phyloP scores from a whole-genome alignment of 2,888 invertebrate genomes.

The Dendrolimus pini region DNA sequence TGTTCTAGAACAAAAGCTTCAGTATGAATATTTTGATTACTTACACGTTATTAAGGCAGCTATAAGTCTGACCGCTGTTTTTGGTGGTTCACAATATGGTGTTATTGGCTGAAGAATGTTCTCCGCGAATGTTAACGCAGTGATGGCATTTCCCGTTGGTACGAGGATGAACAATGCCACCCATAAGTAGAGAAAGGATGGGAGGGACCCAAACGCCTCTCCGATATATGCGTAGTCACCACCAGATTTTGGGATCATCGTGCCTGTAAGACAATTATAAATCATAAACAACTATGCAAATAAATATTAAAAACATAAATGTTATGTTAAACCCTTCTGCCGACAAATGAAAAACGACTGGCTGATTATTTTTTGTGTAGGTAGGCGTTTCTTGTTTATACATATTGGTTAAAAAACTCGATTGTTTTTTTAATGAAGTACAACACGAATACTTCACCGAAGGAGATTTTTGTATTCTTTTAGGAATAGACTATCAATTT shows the following conservation, averaged over 20 bases:
- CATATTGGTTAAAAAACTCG: no score
- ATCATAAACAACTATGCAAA: no score
- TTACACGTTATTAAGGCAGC: slow-evolving; percentile 93
- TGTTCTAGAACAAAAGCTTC: no score
- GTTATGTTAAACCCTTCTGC: no score
- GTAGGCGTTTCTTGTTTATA: no score
- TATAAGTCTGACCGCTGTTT: slow-evolving; percentile 87
- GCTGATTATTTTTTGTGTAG: no score
- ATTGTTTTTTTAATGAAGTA: no score
- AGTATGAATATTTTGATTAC: slow-evolving; percentile 32
- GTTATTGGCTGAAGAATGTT: slow-evolving; percentile 93
- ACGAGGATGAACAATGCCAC: slow-evolving; percentile 93
- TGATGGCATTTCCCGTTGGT: slow-evolving; percentile 96
- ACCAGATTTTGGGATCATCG: slow-evolving; percentile 96
- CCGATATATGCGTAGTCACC: slow-evolving; percentile 97
- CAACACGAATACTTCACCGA: no score
- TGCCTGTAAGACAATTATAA: slow-evolving; percentile 77
- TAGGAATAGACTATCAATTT: no score
- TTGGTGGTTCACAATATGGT: slow-evolving; percentile 90
- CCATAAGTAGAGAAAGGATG: slow-evolving; percentile 96
- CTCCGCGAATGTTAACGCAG: slow-evolving; percentile 94
- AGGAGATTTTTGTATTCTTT: no score
- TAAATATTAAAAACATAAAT: no score
- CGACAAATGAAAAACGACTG: no score
- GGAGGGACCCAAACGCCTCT: slow-evolving; percentile 92